These are phyloP conservation scores for Dioctria linearis DNA, from an alignment of 2,888 invertebrate genomes.

Conservation along the genomic window DNA sequence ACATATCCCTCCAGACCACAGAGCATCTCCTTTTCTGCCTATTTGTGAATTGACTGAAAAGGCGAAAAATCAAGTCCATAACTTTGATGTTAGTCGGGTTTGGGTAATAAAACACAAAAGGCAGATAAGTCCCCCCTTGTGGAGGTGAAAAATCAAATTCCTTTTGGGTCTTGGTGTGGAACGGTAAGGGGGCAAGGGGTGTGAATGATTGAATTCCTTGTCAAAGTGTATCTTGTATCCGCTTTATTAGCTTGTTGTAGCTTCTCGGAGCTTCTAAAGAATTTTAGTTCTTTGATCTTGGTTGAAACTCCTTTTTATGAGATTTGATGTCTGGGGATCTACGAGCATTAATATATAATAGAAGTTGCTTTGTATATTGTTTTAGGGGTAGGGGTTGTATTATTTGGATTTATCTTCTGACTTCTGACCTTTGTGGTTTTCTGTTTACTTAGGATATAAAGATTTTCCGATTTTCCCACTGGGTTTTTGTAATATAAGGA, in stretches of 20 bases:
- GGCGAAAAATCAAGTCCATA: slow-evolving; percentile 22
- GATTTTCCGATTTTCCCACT: no score
- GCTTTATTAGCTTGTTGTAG: slow-evolving; percentile 44
- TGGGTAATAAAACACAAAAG: no score
- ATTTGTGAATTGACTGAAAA: not conserved
- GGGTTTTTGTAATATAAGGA: no score
- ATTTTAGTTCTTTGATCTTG: slow-evolving; percentile 39
- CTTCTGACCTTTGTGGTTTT: no score
- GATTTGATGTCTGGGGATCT: slow-evolving; percentile 14
- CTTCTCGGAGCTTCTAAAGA: slow-evolving; percentile 9
- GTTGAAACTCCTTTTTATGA: slow-evolving; percentile 21
- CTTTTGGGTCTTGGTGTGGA: not conserved
- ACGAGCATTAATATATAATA: no score
- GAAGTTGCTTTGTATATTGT: no score
- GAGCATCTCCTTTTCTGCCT: not conserved
- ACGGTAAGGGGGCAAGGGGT: slow-evolving; percentile 2
- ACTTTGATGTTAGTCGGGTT: not conserved
- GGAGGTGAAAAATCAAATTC: slow-evolving; percentile 37
- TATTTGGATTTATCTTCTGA: no score
- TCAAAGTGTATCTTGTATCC: slow-evolving; percentile 37
- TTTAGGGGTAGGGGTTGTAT: no score
- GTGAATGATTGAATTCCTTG: slow-evolving; percentile 38
- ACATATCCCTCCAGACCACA: not conserved
- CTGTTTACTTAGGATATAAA: no score
- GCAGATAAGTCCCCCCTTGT: slow-evolving; percentile 4